Percentiles rank a stretch among this genome's conserved stretches.
Evolutionary conservation across 1,140 invertebrate genomes (phyloP).

Genomic region (Drosophila pandora): DNA sequence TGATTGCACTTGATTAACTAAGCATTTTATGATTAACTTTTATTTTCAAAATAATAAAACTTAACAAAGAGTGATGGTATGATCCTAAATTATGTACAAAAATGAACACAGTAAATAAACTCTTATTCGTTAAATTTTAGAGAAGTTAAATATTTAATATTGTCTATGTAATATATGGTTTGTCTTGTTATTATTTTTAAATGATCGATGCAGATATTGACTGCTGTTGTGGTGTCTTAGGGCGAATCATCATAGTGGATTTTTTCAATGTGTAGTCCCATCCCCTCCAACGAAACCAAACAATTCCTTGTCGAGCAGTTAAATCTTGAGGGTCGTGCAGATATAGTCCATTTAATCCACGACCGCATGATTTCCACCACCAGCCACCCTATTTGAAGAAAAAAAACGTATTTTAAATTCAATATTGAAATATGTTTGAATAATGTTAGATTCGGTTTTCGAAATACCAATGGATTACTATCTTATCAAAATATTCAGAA

Average conservation of each 20-base stretch:
- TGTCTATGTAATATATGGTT: neutral
- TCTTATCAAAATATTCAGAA: no score
- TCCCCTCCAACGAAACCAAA: constrained; percentile 97
- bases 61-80: no score
- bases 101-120: no score
- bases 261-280: constrained; percentile 96
- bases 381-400: constrained; percentile 88
- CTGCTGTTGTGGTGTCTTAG: constrained; percentile 82
- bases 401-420: neutral
- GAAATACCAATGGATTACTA: no score
- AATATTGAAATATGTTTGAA: no score
- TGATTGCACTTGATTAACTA: no score
- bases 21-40: no score
- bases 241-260: constrained; percentile 95
- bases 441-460: no score
- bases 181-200: constrained; percentile 13
- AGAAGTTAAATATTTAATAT: no score
- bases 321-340: constrained; percentile 94
- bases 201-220: constrained; percentile 38
- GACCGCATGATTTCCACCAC: constrained; percentile 97
- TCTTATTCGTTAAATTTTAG: no score
- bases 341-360: constrained; percentile 94
- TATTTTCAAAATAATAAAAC: no score
- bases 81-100: no score
- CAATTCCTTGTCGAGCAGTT: constrained; percentile 95